Percentiles rank a stretch among this genome's conserved stretches.
phyloP scores from a whole-genome alignment of 2,797 vertebrate species.

The Brachyalestes nurse region DNA sequence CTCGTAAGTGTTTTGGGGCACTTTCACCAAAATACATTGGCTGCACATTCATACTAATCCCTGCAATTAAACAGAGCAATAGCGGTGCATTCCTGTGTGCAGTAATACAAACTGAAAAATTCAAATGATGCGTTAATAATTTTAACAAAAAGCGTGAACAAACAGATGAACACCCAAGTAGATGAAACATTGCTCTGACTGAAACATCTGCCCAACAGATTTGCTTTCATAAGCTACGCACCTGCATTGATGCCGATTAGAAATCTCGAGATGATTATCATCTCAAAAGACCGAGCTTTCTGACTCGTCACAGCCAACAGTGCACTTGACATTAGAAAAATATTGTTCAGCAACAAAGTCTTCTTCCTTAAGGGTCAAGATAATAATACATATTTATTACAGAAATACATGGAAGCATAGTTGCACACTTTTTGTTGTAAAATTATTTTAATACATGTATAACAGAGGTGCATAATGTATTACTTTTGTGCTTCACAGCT shows the following conservation, averaged over 20 bases:
- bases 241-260: constrained; percentile 88
- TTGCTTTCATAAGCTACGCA: constrained; percentile 52
- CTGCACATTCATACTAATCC: constrained; percentile 92
- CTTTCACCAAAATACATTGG: constrained; percentile 95
- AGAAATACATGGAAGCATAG: background rate
- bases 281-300: constrained; percentile 86
- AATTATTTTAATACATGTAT: background rate
- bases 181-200: no score
- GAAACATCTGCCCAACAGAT: background rate
- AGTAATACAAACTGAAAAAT: background rate
- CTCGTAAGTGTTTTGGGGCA: constrained; percentile 86
- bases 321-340: constrained; percentile 82
- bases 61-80: constrained; percentile 68
- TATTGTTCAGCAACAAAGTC: constrained; percentile 87
- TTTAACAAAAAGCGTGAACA: background rate
- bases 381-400: background rate
- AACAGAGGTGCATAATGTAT: background rate
- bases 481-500: no score
- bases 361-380: constrained; percentile 80
- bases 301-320: constrained; percentile 81
- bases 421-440: background rate
- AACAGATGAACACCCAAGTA: background rate
- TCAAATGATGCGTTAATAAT: background rate
- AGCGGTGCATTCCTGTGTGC: background rate
- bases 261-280: constrained; percentile 88